Conservation (phyloP, 2,797 vertebrate species). For the Mormyrops boulengeri region DNA sequence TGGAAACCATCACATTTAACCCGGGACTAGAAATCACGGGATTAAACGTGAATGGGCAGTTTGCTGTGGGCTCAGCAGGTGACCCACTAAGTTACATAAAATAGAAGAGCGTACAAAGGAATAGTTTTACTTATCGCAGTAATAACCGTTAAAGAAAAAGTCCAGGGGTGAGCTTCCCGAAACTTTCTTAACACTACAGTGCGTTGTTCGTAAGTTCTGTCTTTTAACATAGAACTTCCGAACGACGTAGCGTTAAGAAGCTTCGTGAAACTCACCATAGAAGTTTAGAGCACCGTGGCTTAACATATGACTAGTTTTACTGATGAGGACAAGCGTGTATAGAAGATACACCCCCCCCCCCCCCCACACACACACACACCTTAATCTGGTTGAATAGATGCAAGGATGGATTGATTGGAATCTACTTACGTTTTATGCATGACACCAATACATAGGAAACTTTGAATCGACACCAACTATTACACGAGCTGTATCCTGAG, state of each 20-base stretch:
- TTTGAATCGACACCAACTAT: neutral
- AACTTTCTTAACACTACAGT: neutral
- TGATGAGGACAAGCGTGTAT: neutral
- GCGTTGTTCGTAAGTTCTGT: too few relatives aligned
- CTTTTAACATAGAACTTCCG: neutral
- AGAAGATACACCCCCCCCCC: neutral
- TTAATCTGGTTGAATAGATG: neutral
- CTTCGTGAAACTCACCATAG: too few relatives aligned
- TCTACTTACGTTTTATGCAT: neutral
- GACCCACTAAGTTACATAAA: neutral
- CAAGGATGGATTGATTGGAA: neutral
- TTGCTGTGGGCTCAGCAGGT: conserved; percentile 24
- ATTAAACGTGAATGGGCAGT: conserved; percentile 43
- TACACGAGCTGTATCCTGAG: neutral
- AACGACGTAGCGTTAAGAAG: too few relatives aligned
- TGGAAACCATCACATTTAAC: conserved; percentile 33
- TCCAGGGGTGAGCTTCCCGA: neutral
- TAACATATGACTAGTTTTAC: neutral
- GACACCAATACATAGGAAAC: neutral
- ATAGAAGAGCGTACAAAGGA: neutral
- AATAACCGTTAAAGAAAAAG: neutral
- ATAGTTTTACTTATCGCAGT: neutral
- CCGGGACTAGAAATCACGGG: conserved; percentile 51
- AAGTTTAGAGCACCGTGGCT: neutral
- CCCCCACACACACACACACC: neutral